These are phyloP conservation scores for Hipparchia sbordonii DNA, from an alignment of 2,888 invertebrate genomes.

Conservation along the genomic window DNA sequence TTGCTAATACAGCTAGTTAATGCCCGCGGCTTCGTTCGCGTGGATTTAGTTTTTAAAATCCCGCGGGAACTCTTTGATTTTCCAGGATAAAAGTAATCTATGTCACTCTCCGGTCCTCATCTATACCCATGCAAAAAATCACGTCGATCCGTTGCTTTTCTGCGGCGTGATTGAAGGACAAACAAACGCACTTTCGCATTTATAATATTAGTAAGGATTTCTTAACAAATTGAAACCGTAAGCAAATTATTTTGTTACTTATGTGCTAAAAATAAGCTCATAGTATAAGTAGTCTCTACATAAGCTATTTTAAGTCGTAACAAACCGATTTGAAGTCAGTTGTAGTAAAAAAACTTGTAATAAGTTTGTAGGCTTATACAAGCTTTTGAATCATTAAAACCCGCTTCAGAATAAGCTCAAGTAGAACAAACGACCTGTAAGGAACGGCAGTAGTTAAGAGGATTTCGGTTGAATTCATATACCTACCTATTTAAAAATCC, in stretches of 20 bases:
- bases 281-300: background rate
- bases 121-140: too few species aligned
- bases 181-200: too few species aligned
- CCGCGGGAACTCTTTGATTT: too few species aligned
- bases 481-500: slow-evolving; percentile 27
- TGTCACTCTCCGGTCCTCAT: too few species aligned
- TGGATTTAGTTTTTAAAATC: too few species aligned
- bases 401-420: slow-evolving; percentile 36
- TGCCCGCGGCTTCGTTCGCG: too few species aligned
- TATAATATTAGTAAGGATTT: too few species aligned
- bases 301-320: slow-evolving; percentile 28
- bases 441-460: slow-evolving; percentile 30
- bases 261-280: background rate
- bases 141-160: too few species aligned
- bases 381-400: slow-evolving; percentile 40
- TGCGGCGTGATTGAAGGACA: too few species aligned
- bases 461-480: slow-evolving; percentile 30
- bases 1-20: too few species aligned
- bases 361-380: slow-evolving; percentile 39
- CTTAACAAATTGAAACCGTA: background rate
- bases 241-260: background rate
- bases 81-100: too few species aligned
- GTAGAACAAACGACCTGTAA: slow-evolving; percentile 38
- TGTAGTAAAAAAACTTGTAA: slow-evolving; percentile 31
- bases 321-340: slow-evolving; percentile 28